phyloP scores from a whole-genome alignment of 1,140 invertebrate species.

The Nasonia vitripennis region DNA sequence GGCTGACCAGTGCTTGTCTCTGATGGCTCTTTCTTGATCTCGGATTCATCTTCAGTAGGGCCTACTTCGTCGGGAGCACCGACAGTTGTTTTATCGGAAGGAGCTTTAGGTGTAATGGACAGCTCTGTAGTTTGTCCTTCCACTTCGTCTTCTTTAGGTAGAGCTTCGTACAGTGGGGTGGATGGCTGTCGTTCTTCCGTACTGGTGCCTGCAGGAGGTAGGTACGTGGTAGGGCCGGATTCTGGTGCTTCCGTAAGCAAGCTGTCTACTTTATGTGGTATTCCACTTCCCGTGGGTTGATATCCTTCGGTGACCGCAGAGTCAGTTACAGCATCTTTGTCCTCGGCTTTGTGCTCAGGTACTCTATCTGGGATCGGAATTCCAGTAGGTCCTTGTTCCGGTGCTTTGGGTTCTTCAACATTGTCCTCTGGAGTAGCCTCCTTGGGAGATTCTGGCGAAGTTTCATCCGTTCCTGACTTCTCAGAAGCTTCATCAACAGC shows the following conservation, averaged over 20 bases:
- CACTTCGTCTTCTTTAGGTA: constrained; percentile 48
- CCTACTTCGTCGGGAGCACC: not conserved
- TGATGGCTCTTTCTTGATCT: not conserved
- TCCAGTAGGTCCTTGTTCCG: constrained; percentile 60
- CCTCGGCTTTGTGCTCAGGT: constrained; percentile 68
- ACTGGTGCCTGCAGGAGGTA: constrained; percentile 48
- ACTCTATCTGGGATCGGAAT: constrained; percentile 62
- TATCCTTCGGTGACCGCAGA: constrained; percentile 57
- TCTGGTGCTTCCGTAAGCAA: constrained; percentile 57
- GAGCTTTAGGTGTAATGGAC: constrained; percentile 22
- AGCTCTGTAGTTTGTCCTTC: constrained; percentile 44
- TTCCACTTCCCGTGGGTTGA: constrained; percentile 48
- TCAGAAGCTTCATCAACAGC: not conserved
- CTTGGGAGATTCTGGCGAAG: constrained; percentile 10
- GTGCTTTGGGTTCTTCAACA: constrained; percentile 50
- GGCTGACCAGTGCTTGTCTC: constrained; percentile 2
- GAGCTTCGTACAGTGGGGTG: constrained; percentile 43
- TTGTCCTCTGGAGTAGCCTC: constrained; percentile 42
- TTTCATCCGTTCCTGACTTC: constrained; percentile 16
- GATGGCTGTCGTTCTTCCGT: constrained; percentile 52
- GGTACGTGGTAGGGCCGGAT: constrained; percentile 47
- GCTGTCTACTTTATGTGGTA: constrained; percentile 53
- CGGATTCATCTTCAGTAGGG: not conserved
- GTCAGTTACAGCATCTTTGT: constrained; percentile 61
- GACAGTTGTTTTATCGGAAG: constrained; percentile 24